Evolutionary conservation across 2,888 invertebrate species (phyloP).

Genomic region (Lymantria dispar): DNA sequence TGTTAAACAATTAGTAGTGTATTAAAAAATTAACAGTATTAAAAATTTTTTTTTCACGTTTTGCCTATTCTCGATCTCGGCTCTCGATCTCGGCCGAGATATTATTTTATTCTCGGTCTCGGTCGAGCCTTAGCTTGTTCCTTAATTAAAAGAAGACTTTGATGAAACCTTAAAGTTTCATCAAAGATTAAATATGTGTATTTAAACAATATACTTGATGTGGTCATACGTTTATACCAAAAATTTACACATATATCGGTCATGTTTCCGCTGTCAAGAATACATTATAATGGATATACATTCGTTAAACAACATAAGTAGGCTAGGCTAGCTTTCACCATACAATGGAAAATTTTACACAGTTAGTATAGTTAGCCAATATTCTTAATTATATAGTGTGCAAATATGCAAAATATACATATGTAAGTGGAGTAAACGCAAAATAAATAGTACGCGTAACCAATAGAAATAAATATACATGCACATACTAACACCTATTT

Average conservation of each 20-base stretch:
- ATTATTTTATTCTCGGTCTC: too few species aligned
- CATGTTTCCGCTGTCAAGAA: constrained; percentile 11
- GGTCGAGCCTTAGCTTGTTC: too few species aligned
- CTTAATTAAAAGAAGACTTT: neutral
- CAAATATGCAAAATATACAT: neutral
- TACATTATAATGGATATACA: constrained; percentile 13
- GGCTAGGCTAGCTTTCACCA: constrained; percentile 11
- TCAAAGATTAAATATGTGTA: neutral
- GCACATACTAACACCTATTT: too few species aligned
- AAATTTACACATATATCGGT: constrained; percentile 15
- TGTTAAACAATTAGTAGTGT: too few species aligned
- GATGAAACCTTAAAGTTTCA: too few species aligned
- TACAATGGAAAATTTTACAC: constrained; percentile 16
- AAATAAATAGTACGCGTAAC: too few species aligned
- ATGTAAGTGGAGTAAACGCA: neutral
- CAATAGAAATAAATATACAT: too few species aligned
- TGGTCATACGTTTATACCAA: constrained; percentile 4
- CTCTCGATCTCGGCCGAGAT: too few species aligned
- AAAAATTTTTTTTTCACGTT: too few species aligned
- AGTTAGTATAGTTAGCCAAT: constrained; percentile 4
- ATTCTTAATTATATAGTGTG: constrained; percentile 2
- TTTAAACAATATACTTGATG: neutral
- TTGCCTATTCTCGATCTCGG: too few species aligned
- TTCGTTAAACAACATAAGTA: constrained; percentile 15
- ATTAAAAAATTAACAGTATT: too few species aligned